phyloP scores from a whole-genome alignment of 1,140 invertebrate species.

The Drosophila sulfurigaster region DNA sequence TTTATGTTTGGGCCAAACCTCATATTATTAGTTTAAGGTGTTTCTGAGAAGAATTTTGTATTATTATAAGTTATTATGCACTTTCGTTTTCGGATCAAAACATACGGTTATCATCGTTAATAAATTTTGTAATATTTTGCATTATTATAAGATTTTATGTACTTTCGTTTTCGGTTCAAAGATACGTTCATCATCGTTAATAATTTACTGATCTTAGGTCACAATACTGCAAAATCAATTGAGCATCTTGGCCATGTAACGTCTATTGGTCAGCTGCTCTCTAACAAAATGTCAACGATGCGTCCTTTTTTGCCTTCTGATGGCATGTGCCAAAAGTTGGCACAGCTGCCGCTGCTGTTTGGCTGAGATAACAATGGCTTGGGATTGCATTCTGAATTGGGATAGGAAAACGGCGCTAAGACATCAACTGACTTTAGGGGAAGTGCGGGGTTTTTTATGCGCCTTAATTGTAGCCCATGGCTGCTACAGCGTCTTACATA shows the following conservation, averaged over 20 bases:
- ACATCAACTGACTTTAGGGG: conserved; percentile 70
- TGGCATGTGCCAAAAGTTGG: conserved; percentile 51
- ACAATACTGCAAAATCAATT: neutral
- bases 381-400: conserved; percentile 43
- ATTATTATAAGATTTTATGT: no score
- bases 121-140: no score
- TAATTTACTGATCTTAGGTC: neutral
- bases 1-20: no score
- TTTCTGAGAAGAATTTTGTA: no score
- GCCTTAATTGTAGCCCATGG: conserved; percentile 65
- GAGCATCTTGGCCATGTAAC: conserved; percentile 22
- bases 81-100: no score
- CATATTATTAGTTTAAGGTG: no score
- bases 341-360: conserved; percentile 41
- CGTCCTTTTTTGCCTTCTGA: conserved; percentile 15
- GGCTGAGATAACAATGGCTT: conserved; percentile 61
- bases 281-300: conserved; percentile 25
- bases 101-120: no score
- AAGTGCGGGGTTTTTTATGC: conserved; percentile 57
- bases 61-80: no score
- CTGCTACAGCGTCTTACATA: conserved; percentile 65
- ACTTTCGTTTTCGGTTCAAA: neutral
- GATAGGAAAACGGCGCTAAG: conserved; percentile 65
- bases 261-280: conserved; percentile 42
- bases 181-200: neutral